A percentile compares a stretch with the other conserved stretches of the same genome.
Conservation (phyloP, 2,888 invertebrate genomes). For the Caenorhabditis sp. region DNA sequence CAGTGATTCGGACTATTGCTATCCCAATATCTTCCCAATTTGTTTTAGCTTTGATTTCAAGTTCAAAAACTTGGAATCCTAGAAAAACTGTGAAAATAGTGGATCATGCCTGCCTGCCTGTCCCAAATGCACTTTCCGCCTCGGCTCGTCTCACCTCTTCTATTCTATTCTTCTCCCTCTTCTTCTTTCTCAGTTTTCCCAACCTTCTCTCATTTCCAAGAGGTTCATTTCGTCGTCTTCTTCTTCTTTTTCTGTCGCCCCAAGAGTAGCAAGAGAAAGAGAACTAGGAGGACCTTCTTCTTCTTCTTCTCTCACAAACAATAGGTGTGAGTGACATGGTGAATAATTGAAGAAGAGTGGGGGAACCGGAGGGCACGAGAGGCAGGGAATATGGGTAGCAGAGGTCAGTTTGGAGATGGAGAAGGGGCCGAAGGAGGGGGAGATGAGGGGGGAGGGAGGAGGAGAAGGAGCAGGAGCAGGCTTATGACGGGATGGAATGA, state of each 20-base stretch:
- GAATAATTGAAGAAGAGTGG: constrained; percentile 50
- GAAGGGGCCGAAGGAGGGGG: too few relatives aligned
- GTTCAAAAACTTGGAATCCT: too few relatives aligned
- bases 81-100: not conserved
- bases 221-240: not conserved
- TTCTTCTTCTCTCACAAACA: constrained; percentile 11
- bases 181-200: not conserved
- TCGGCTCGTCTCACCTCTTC: too few relatives aligned
- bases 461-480: too few relatives aligned
- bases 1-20: too few relatives aligned
- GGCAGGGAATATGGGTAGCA: not conserved
- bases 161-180: too few relatives aligned
- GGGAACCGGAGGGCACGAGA: constrained; percentile 1
- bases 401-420: too few relatives aligned
- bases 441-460: too few relatives aligned
- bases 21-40: too few relatives aligned
- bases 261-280: constrained; percentile 23
- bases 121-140: not conserved
- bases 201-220: not conserved
- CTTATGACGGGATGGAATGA: constrained; percentile 17
- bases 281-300: not conserved
- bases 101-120: too few relatives aligned
- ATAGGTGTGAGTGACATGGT: constrained; percentile 60
- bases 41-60: too few relatives aligned
- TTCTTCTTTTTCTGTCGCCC: too few relatives aligned